These are phyloP conservation scores for Brachionus calyciflorus DNA, from an alignment of 1,140 invertebrate genomes.

Conservation along the genomic window DNA sequence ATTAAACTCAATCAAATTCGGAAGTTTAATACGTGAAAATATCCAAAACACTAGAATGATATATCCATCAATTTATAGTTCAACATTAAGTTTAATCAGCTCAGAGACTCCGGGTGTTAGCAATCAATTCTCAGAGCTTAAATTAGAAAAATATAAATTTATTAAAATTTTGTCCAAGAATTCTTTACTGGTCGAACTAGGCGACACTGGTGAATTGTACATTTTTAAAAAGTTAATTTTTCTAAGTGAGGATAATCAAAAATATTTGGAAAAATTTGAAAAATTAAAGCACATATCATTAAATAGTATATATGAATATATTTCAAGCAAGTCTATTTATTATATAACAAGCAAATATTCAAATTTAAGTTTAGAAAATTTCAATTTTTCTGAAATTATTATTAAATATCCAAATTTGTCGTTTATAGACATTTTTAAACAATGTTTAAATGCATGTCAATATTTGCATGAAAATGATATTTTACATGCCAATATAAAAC, in stretches of 20 bases:
- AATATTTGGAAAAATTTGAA: not conserved
- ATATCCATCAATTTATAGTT: conserved; percentile 5
- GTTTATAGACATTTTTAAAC: conserved; percentile 6
- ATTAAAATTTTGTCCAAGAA: not conserved
- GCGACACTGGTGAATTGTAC: not conserved
- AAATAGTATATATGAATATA: not conserved
- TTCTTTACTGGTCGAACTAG: not conserved
- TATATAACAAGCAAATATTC: conserved; percentile 22
- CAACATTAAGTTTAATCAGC: not conserved
- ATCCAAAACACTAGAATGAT: not conserved
- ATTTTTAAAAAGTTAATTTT: not conserved
- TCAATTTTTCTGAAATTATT: conserved; percentile 10
- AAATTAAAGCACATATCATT: not conserved
- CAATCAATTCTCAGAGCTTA: not conserved
- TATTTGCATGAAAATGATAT: conserved; percentile 1
- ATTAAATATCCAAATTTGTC: too few species aligned
- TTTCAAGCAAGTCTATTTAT: not conserved
- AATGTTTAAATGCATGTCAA: not conserved
- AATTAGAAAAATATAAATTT: not conserved
- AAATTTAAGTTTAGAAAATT: conserved; percentile 35
- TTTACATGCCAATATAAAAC: conserved; percentile 24
- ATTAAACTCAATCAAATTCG: conserved; percentile 29
- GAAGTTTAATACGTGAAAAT: not conserved
- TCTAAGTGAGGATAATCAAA: not conserved
- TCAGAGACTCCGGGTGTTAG: not conserved